Base-by-base conservation (phyloP, 2,888 invertebrate genomes). In the Idaea aversata region DNA sequence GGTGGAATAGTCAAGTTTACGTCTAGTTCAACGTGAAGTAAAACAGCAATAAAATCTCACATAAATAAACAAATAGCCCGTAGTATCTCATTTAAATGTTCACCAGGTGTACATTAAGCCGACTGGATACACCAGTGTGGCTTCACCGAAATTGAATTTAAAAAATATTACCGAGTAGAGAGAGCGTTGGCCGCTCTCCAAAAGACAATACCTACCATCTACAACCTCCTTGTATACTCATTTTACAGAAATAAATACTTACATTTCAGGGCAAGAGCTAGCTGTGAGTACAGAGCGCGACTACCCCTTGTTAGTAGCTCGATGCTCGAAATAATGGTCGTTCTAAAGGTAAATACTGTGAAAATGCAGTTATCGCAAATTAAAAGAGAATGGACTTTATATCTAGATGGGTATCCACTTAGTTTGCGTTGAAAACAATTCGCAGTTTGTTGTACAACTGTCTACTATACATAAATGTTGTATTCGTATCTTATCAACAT, bases 111-210 rank as follows among this genome's bases (percentile, higher is more conserved):
- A 87, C 90, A 91, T 91, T 91, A 91, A 91, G 88, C 87, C 85
- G 80, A 84, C 85, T 85, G 87, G 87, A 88, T 89, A 88, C 86
- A 86, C 86, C 82, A 79, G 85, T 89, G 90, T 87, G 90, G 91
- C 90, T 90, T 87, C 86, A 87, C 87, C 86, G 88, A 91, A 92
- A 92, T 92, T 92, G 91, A 92, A 92, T 92, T 92, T 91, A 89
- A 92, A 92, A 92, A 92, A 92, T 92, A 92, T 92, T 89, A 90
- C 91, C 87, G 78, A 86, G 84, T 86, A 86, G 84, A 85, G 84
- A 85, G 86, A 84, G 83, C 82, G 85, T 90, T 92, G 92, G 92
- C 91, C 78, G 83, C 84, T 79, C 82, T 91, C 92, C 91, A 92
- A 90, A 86, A 92, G 89, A 92, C 90, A 91, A 91, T 86, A 88